These are phyloP conservation scores for Clarias platycephalus DNA, from an alignment of 2,797 vertebrate genomes.

Conservation along the genomic window DNA sequence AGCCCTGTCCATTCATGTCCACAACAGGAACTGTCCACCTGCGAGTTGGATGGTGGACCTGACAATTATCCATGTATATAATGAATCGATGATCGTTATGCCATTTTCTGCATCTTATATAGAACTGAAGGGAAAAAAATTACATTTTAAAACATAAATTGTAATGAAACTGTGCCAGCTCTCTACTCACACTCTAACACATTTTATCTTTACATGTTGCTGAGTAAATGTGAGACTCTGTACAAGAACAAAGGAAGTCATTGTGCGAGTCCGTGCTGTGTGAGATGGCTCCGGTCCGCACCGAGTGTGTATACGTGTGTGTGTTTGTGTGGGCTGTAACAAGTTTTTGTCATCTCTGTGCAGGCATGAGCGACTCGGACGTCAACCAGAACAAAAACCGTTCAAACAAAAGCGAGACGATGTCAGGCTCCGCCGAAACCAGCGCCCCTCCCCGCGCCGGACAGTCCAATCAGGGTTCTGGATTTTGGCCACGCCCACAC, in stretches of 20 bases:
- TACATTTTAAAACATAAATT: neutral
- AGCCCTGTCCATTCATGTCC: neutral
- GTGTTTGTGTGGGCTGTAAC: slow-evolving; percentile 80
- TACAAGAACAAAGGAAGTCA: slow-evolving; percentile 23
- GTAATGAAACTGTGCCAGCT: neutral
- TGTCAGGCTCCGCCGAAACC: slow-evolving; percentile 78
- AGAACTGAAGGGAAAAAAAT: neutral
- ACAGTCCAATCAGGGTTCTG: slow-evolving; percentile 79
- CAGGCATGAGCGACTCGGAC: slow-evolving; percentile 92
- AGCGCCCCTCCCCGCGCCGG: slow-evolving; percentile 77
- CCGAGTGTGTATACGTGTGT: slow-evolving; percentile 69
- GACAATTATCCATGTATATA: too few relatives aligned
- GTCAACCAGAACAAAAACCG: slow-evolving; percentile 94
- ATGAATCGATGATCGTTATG: neutral
- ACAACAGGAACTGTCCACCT: neutral
- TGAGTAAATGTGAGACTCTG: slow-evolving; percentile 34
- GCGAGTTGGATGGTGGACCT: neutral
- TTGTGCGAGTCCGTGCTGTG: slow-evolving; percentile 43
- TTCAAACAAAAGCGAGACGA: slow-evolving; percentile 88
- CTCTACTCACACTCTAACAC: slow-evolving; percentile 7
- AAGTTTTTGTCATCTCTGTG: slow-evolving; percentile 85
- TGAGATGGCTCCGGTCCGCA: slow-evolving; percentile 37
- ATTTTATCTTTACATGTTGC: slow-evolving; percentile 24
- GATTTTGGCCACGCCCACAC: slow-evolving; percentile 91
- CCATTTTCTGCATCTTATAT: neutral